These are phyloP conservation scores for Scaeva pyrastri DNA, from an alignment of 2,888 invertebrate species.

Conservation along the genomic window DNA sequence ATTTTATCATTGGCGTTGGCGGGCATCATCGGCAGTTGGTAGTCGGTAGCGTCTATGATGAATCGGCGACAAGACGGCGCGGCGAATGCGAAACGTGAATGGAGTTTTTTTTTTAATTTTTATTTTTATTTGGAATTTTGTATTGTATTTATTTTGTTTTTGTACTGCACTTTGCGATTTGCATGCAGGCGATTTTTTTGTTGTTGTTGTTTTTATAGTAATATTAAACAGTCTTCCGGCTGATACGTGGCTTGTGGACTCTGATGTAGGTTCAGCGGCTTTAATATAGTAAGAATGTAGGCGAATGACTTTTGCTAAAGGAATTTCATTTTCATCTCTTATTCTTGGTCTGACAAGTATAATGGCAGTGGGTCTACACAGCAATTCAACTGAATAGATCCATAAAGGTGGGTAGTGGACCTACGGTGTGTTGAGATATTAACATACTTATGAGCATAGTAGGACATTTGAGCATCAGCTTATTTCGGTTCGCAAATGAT, in stretches of 20 bases:
- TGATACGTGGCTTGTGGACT: constrained; percentile 30
- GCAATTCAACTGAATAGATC: not conserved
- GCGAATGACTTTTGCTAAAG: constrained; percentile 31
- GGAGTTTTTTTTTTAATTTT: not conserved
- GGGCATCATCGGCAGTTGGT: too few species aligned
- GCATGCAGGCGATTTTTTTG: not conserved
- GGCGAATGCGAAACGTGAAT: constrained; percentile 8
- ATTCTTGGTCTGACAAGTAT: not conserved
- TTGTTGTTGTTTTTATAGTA: not conserved
- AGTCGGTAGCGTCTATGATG: not conserved
- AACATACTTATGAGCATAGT: too few species aligned
- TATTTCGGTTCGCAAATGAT: too few species aligned
- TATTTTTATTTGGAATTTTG: constrained; percentile 20
- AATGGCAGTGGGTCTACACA: not conserved
- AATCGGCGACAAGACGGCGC: constrained; percentile 6
- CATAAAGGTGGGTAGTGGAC: not conserved
- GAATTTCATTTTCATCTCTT: constrained; percentile 15
- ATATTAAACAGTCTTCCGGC: constrained; percentile 28
- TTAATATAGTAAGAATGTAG: constrained; percentile 20
- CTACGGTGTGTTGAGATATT: too few species aligned
- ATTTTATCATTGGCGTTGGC: constrained; percentile 13
- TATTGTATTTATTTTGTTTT: constrained; percentile 13
- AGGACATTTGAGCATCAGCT: too few species aligned
- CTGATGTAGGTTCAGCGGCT: constrained; percentile 35
- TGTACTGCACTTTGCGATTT: constrained; percentile 25